A percentile compares a stretch with the other conserved stretches of the same genome.
Conservation (phyloP, 1,140 invertebrate species). For the Leptinotarsa lineolata region DNA sequence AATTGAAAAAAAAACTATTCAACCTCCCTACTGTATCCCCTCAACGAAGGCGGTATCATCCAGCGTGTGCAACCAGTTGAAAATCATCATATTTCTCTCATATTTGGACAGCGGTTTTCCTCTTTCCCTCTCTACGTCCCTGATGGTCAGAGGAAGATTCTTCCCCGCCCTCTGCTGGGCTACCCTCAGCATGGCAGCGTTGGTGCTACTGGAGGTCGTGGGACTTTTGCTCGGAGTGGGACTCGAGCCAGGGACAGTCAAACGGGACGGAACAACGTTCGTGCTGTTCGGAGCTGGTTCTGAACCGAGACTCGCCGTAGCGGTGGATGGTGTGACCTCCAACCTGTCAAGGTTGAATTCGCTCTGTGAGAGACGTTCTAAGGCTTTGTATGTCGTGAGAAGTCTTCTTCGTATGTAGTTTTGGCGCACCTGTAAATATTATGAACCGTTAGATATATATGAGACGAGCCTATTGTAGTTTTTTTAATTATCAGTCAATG, state of each 20-base stretch:
- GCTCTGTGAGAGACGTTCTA: conserved; percentile 80
- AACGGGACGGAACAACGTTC: conserved; percentile 56
- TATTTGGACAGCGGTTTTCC: conserved; percentile 79
- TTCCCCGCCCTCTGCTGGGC: conserved; percentile 59
- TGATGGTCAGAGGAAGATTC: conserved; percentile 69
- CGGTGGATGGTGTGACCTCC: conserved; percentile 63
- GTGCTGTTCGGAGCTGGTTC: conserved; percentile 23
- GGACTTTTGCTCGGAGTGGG: conserved; percentile 49
- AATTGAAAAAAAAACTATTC: neutral
- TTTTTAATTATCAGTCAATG: neutral
- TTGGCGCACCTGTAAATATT: conserved; percentile 65
- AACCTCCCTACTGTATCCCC: conserved; percentile 55
- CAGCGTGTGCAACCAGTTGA: conserved; percentile 86
- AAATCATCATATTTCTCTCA: conserved; percentile 90
- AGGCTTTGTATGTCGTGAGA: conserved; percentile 78
- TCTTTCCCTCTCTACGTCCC: conserved; percentile 79
- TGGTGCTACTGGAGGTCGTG: conserved; percentile 48
- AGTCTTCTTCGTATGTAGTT: conserved; percentile 75
- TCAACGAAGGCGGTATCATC: conserved; percentile 69
- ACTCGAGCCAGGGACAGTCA: conserved; percentile 61
- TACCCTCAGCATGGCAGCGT: conserved; percentile 52
- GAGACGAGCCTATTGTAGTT: neutral
- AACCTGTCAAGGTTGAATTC: conserved; percentile 79
- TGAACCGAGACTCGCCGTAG: conserved; percentile 55
- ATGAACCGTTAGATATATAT: neutral